These are phyloP conservation scores for Agelastica alni DNA, from an alignment of 2,888 invertebrate genomes.

Conservation along the genomic window DNA sequence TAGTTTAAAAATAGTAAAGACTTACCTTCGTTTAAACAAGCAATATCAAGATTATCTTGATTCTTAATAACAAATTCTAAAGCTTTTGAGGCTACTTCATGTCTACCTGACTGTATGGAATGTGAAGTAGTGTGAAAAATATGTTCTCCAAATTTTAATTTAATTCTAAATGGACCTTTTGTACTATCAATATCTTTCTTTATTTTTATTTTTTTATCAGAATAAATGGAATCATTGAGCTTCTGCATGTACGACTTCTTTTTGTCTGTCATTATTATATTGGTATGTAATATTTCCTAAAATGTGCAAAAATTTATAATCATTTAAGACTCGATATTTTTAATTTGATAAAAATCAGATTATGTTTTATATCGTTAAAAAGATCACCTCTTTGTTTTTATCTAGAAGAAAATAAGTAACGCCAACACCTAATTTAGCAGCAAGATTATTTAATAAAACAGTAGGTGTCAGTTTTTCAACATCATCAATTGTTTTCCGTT, in stretches of 20 bases:
- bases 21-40: slow-evolving; percentile 44
- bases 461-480: slow-evolving; percentile 45
- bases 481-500: slow-evolving; percentile 31
- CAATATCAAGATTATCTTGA: slow-evolving; percentile 37
- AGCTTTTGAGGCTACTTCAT: slow-evolving; percentile 50
- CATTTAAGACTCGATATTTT: neutral
- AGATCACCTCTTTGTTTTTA: slow-evolving; percentile 32
- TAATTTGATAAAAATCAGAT: neutral
- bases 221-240: slow-evolving; percentile 44
- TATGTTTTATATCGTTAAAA: neutral
- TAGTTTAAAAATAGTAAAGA: too few species aligned
- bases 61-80: slow-evolving; percentile 42
- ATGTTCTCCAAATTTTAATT: slow-evolving; percentile 44
- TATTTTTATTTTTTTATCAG: slow-evolving; percentile 34
- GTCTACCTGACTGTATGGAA: slow-evolving; percentile 48
- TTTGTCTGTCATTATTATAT: slow-evolving; percentile 33
- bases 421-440: slow-evolving; percentile 45
- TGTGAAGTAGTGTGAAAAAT: slow-evolving; percentile 45
- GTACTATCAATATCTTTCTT: slow-evolving; percentile 38
- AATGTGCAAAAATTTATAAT: neutral
- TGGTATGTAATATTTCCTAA: slow-evolving; percentile 24
- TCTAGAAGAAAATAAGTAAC: slow-evolving; percentile 43
- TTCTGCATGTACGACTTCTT: slow-evolving; percentile 44
- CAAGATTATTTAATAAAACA: slow-evolving; percentile 49
- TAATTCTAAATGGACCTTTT: slow-evolving; percentile 47